These are phyloP conservation scores for Tipula vernalis DNA, from an alignment of 2,888 invertebrate genomes.

Conservation along the genomic window DNA sequence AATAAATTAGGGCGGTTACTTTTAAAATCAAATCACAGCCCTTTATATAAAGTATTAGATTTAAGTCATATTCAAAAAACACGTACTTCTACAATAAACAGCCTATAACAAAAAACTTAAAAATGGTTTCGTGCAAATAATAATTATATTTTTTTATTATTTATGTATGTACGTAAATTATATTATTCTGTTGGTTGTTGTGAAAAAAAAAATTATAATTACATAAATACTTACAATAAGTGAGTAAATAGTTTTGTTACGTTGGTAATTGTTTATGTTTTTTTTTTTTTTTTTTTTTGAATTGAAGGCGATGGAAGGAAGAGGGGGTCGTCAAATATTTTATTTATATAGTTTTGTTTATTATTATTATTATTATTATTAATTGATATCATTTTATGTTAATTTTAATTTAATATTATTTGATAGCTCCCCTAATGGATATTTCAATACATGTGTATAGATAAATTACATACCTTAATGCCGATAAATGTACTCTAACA, in stretches of 20 bases:
- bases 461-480: neutral
- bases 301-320: neutral
- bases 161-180: neutral
- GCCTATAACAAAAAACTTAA: neutral
- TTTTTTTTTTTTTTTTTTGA: neutral
- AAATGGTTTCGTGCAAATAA: neutral
- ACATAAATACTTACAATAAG: slow-evolving; percentile 4
- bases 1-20: neutral
- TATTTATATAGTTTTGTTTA: neutral
- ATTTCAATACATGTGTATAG: neutral
- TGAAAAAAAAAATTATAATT: neutral
- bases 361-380: neutral
- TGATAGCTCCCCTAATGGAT: neutral
- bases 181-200: neutral
- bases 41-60: neutral
- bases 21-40: neutral
- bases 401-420: neutral
- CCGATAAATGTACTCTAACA: neutral
- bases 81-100: neutral
- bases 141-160: neutral
- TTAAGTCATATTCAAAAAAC: neutral
- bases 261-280: slow-evolving; percentile 1
- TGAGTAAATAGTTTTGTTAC: slow-evolving; percentile 4
- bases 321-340: neutral
- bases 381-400: neutral